Percentiles rank a stretch among this genome's conserved stretches.
These are phyloP conservation scores for Nanorana parkeri DNA, from an alignment of 2,113 vertebrate species.

Conservation along the genomic window DNA sequence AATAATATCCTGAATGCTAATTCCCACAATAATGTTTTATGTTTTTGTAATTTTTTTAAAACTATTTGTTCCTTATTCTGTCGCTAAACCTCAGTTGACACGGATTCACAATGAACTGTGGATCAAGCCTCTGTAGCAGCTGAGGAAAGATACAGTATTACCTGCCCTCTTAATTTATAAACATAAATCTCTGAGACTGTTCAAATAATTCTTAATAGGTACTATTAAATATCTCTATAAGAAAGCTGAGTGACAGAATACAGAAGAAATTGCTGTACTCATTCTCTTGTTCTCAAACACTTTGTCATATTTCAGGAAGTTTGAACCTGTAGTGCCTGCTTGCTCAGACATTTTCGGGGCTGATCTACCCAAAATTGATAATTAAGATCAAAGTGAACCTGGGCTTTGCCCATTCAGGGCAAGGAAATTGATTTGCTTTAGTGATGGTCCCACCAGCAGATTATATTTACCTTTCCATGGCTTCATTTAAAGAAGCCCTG, in stretches of 20 bases:
- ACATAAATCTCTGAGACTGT: not conserved
- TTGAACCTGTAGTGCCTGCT: too few species aligned
- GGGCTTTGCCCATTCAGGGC: too few species aligned
- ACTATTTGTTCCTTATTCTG: not conserved
- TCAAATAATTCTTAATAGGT: not conserved
- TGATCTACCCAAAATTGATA: too few species aligned
- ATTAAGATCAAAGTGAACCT: too few species aligned
- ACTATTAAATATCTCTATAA: not conserved
- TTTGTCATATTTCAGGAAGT: not conserved
- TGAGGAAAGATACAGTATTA: not conserved
- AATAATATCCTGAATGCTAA: slow-evolving; percentile 2
- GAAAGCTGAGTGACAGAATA: not conserved
- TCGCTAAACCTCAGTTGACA: not conserved
- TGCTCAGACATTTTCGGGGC: too few species aligned
- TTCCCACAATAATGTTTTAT: slow-evolving; percentile 3
- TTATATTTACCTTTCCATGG: too few species aligned
- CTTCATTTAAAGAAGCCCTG: too few species aligned
- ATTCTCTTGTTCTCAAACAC: not conserved
- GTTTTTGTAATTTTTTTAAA: not conserved
- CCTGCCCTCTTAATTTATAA: not conserved
- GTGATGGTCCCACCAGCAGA: too few species aligned
- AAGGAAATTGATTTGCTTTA: too few species aligned
- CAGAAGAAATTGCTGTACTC: not conserved
- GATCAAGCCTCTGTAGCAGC: not conserved
- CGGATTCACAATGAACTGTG: not conserved